Percentiles rank a stretch among this genome's conserved stretches.
phyloP scores from a whole-genome alignment of 2,113 vertebrate species.

The Tachuris rubrigastra region DNA sequence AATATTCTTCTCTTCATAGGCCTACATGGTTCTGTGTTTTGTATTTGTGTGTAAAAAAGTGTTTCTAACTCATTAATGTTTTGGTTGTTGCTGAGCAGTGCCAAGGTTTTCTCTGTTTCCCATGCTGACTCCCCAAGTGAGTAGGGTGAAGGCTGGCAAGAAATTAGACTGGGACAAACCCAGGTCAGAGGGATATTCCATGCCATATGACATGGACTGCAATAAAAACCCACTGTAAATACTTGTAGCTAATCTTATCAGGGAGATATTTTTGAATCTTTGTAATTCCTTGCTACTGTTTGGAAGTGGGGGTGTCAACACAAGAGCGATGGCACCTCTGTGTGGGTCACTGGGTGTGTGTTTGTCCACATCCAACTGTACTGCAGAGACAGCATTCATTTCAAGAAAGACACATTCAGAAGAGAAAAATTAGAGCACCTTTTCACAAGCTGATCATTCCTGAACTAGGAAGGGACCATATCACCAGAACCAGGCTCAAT shows the following conservation, averaged over 20 bases:
- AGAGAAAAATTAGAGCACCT: neutral
- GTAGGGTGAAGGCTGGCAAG: neutral
- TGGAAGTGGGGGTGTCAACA: neutral
- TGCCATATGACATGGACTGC: neutral
- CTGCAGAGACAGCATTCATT: neutral
- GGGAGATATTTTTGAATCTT: neutral
- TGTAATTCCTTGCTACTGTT: neutral
- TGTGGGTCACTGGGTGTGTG: neutral
- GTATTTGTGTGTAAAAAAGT: neutral
- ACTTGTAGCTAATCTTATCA: neutral
- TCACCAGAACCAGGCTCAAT: neutral
- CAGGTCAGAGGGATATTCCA: neutral
- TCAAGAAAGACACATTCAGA: neutral
- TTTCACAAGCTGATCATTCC: neutral
- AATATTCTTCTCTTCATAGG: neutral
- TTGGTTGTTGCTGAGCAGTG: neutral
- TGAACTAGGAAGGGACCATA: neutral
- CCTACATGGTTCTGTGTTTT: neutral
- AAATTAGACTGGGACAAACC: neutral
- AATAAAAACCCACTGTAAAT: neutral
- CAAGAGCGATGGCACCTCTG: rapidly evolving
- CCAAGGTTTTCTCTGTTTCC: neutral
- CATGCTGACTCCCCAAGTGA: neutral
- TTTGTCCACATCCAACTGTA: neutral
- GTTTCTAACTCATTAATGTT: neutral